phyloP scores from a whole-genome alignment of 2,113 vertebrate species.

The Tringa solitaria region DNA sequence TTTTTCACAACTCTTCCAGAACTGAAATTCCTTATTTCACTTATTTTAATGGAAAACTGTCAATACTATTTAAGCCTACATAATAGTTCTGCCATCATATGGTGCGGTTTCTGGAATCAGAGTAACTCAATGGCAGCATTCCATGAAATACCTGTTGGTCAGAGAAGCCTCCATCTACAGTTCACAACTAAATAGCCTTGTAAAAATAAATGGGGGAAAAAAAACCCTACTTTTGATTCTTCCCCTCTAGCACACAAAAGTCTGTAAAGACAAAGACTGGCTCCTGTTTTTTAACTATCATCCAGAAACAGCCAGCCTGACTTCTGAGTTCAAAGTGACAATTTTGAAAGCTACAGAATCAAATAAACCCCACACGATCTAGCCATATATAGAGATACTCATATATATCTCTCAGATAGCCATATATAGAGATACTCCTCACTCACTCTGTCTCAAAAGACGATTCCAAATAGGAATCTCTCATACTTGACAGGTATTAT shows the following conservation, averaged over 20 bases:
- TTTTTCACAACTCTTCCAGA: not conserved
- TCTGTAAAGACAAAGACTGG: not conserved
- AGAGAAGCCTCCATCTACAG: not conserved
- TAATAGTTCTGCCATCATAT: not conserved
- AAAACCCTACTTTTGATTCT: not conserved
- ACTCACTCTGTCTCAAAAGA: not conserved
- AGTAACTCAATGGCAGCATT: not conserved
- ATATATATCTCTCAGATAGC: too few relatives aligned
- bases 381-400: not conserved
- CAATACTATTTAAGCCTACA: not conserved
- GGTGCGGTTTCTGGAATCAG: not conserved
- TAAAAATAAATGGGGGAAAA: not conserved
- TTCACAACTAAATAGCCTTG: not conserved
- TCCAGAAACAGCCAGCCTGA: not conserved
- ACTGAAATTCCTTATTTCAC: not conserved
- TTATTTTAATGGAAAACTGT: not conserved
- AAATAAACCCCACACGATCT: not conserved
- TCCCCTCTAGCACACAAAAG: not conserved
- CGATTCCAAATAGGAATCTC: not conserved
- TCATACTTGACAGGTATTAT: not conserved
- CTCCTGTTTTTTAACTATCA: not conserved
- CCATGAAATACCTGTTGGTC: not conserved
- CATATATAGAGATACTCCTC: not conserved
- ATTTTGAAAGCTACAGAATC: not conserved
- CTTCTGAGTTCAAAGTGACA: not conserved